These are phyloP conservation scores for Crioceris asparagi DNA, from an alignment of 2,888 invertebrate species.

Conservation along the genomic window DNA sequence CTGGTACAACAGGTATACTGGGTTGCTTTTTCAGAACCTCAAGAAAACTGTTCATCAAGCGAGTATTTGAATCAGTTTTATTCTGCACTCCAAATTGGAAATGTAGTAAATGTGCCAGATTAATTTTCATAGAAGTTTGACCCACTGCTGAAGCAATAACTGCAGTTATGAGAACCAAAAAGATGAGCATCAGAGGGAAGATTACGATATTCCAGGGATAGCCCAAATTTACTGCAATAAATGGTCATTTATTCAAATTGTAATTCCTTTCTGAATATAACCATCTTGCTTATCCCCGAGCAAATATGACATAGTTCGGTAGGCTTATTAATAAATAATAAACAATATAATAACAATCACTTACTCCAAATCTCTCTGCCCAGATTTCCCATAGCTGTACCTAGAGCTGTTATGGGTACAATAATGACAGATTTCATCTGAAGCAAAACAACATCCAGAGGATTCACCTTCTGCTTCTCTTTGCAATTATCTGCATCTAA, in stretches of 20 bases:
- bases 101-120: slow-evolving; percentile 19
- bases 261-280: too few species aligned
- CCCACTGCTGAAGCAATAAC: slow-evolving; percentile 13
- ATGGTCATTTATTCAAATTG: too few species aligned
- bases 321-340: slow-evolving; percentile 11
- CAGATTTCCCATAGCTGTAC: slow-evolving; percentile 22
- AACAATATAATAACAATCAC: slow-evolving; percentile 7
- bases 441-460: slow-evolving; percentile 18
- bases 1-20: too few species aligned
- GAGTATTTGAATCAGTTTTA: too few species aligned
- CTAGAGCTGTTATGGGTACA: slow-evolving; percentile 20
- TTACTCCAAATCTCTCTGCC: slow-evolving; percentile 21
- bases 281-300: too few species aligned
- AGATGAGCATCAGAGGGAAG: slow-evolving; percentile 20
- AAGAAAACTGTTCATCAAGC: too few species aligned
- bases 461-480: slow-evolving; percentile 20
- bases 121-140: slow-evolving; percentile 17
- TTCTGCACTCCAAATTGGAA: slow-evolving; percentile 17
- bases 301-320: too few species aligned
- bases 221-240: slow-evolving; percentile 11
- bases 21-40: too few species aligned
- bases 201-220: slow-evolving; percentile 22
- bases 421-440: slow-evolving; percentile 21
- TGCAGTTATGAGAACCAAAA: slow-evolving; percentile 9
- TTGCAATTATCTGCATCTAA: background rate